These are phyloP conservation scores for Neosilurus mollespiculum DNA, from an alignment of 2,797 vertebrate genomes.

Conservation along the genomic window DNA sequence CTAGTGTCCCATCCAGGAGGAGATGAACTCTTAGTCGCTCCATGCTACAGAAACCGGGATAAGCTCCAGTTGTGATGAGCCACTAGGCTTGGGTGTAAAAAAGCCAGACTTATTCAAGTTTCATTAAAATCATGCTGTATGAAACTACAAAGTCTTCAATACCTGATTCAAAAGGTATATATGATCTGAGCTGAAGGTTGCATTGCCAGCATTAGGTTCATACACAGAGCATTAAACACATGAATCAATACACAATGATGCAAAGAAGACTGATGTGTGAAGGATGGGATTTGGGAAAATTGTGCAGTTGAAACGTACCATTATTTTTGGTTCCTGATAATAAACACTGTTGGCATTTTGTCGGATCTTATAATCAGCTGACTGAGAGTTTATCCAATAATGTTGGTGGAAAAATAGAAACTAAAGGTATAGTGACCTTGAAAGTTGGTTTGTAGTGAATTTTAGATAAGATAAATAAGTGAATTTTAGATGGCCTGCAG, in stretches of 20 bases:
- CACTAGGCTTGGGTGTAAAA: too few relatives aligned
- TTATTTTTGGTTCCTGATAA: slow-evolving; percentile 7
- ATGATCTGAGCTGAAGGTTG: neutral
- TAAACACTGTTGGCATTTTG: slow-evolving; percentile 12
- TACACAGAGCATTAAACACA: neutral
- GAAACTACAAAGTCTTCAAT: slow-evolving; percentile 7
- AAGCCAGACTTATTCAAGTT: too few relatives aligned
- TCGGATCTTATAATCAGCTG: slow-evolving; percentile 28
- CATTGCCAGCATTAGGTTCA: neutral
- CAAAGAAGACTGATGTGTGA: neutral
- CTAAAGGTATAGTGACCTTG: slow-evolving; percentile 41
- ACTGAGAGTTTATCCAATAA: slow-evolving; percentile 31
- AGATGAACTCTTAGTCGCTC: too few relatives aligned
- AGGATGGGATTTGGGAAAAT: neutral
- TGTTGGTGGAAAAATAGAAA: slow-evolving; percentile 58
- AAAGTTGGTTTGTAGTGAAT: slow-evolving; percentile 55
- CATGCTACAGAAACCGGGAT: too few relatives aligned
- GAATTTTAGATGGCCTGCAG: slow-evolving; percentile 44
- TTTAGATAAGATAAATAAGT: slow-evolving; percentile 63
- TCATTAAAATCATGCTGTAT: neutral
- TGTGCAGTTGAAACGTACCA: neutral
- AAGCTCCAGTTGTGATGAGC: too few relatives aligned
- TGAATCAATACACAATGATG: neutral
- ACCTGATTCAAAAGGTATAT: neutral
- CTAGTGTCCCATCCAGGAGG: too few relatives aligned